A percentile compares a stretch with the other conserved stretches of the same genome.
These are phyloP conservation scores for Danio albolineatus DNA, from an alignment of 2,797 vertebrate species.

Conservation along the genomic window DNA sequence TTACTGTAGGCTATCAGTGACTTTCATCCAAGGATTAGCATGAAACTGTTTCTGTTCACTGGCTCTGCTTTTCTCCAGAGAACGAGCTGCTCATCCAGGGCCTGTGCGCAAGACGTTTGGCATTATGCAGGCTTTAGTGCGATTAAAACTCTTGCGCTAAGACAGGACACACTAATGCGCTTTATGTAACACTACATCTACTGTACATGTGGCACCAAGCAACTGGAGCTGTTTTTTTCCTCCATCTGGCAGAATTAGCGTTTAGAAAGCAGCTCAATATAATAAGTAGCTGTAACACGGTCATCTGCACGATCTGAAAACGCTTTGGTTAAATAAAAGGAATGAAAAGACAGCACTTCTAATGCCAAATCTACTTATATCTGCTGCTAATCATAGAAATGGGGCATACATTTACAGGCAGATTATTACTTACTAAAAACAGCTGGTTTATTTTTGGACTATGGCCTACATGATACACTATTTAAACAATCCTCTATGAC, in stretches of 20 bases:
- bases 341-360: not conserved
- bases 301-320: not conserved
- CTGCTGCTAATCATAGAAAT: constrained; percentile 10
- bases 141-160: constrained; percentile 63
- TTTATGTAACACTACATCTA: constrained; percentile 61
- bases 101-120: constrained; percentile 20
- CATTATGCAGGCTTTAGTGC: constrained; percentile 60
- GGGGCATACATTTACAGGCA: not conserved
- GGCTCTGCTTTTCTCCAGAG: constrained; percentile 13
- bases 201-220: not conserved
- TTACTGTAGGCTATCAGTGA: not conserved
- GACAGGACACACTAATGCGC: constrained; percentile 51
- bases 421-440: not conserved
- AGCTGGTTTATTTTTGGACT: not conserved
- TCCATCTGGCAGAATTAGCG: not conserved
- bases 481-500: not conserved
- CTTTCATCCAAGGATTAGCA: not conserved
- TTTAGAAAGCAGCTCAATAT: not conserved
- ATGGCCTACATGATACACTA: not conserved
- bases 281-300: not conserved
- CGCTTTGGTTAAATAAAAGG: not conserved
- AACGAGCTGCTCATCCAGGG: constrained; percentile 8
- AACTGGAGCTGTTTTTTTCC: not conserved
- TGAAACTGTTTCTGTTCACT: constrained; percentile 12
- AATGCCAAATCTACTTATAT: not conserved